Percentiles rank a stretch among this genome's conserved stretches.
Conservation (phyloP, 2,888 invertebrate species). For the Ecliptopera silaceata region DNA sequence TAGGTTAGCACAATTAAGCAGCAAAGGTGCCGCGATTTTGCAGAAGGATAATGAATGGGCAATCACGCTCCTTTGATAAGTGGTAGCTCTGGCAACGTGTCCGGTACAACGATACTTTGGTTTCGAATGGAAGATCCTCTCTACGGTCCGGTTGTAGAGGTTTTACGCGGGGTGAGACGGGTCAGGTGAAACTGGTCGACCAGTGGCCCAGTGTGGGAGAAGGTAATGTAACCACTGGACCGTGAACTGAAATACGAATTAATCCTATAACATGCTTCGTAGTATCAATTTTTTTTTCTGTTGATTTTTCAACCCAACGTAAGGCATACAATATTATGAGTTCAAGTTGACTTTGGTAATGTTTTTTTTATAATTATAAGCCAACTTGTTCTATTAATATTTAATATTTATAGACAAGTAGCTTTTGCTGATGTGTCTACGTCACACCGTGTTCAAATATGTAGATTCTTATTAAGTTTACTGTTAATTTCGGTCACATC, state of each 20-base stretch:
- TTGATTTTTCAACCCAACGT: too few relatives aligned
- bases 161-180: conserved; percentile 34
- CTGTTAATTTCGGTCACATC: too few relatives aligned
- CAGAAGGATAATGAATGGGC: conserved; percentile 60
- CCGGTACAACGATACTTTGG: conserved; percentile 38
- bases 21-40: conserved; percentile 63
- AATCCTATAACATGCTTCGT: background rate
- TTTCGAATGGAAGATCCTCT: conserved; percentile 35
- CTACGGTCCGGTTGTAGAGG: conserved; percentile 16
- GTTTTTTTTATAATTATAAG: too few relatives aligned
- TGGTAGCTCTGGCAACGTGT: conserved; percentile 41
- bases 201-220: conserved; percentile 40
- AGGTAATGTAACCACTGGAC: conserved; percentile 14
- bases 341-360: too few relatives aligned
- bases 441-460: too few relatives aligned
- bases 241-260: background rate
- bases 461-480: too few relatives aligned
- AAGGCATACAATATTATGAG: too few relatives aligned
- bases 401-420: too few relatives aligned
- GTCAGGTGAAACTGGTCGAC: conserved; percentile 24
- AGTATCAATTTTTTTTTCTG: background rate
- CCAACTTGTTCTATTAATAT: too few relatives aligned
- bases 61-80: conserved; percentile 60
- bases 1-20: conserved; percentile 58
- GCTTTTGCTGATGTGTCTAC: too few relatives aligned